Evolutionary conservation across 2,888 invertebrate genomes (phyloP), one percentile per base, ranked within the genome.

Genomic region (Drosophila stalkeri): DNA sequence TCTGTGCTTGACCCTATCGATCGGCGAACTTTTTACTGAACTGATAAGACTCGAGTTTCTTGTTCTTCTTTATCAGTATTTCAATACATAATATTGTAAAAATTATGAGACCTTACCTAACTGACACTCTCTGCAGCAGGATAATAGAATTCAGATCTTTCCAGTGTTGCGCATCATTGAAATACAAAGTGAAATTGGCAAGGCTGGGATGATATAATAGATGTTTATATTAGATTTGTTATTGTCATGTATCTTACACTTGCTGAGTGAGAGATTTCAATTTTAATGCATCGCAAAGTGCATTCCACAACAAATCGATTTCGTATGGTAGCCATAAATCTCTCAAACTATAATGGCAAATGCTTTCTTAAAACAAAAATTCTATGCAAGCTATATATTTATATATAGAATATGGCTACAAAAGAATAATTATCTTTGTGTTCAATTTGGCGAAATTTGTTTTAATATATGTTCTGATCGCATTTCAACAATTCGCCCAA

Each of bases 361-460:
- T 63, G 20, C 46, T 46, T 52, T 49, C 18, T 1, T n/a, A 59
- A 44, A 63, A 3, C 18, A 14, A 56, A 57, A 46, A 8, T 14
- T 11, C 20, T 33, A 62, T 54, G 37, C 43, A 57, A 57, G 47
- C 31, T 68, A 62, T 20, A 23, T 52, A 23, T n/a, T 41, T 39
- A 37, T 54, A 27, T 31, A 6, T n/a, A 39, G 16, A 37, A 6
- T 20, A 0, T 39, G 44, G n/a, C 27, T 12, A 56, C 51, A 60
- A 70, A 67, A 55, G 33, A 62, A 52, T 47, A 70, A 64, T 18
- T 49, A n/a, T 70, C 46, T 60, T 41, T 20, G 39, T 54, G 52
- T 57, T 59, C 55, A 51, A 62, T 62, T 84, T 33, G 35, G 74
- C 63, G 67, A 79, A 84, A 79, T 68, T 57, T 6, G 54, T 82